Base-by-base conservation (phyloP, 2,888 invertebrate genomes). In the Choristoneura rosaceana region DNA sequence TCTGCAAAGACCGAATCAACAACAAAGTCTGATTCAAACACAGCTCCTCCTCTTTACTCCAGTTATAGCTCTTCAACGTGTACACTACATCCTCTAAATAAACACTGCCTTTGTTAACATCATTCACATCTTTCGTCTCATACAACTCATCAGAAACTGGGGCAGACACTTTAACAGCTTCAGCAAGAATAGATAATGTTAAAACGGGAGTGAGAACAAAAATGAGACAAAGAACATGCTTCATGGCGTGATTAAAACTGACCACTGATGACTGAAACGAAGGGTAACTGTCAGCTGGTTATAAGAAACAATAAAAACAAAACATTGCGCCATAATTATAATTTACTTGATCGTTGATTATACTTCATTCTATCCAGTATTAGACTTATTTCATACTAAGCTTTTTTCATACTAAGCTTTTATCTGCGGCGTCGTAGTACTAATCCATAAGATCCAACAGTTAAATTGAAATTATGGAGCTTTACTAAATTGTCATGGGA, bases 1-100 rank as follows among this genome's bases (percentile, higher is more conserved):
- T 95, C 77, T 93, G 91, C 76, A 95, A 82, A 62, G 85, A 85
- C 5, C 83, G 79, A 12, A 94, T 81, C 80, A 93, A 75, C n/a
- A 78, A 75, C 41, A 90, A 76, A 1, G 92, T 92, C 45, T 89
- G 84, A 43, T 89, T 82, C 74, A 92, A 76, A 70, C 94, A 94
- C 0, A 87, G 86, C 12, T 85, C 76, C 64, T 93, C 92, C 2
- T 87, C 87, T 0, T 71, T 75, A 3, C 84, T 87, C 93, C 93
- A 94, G 74, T 90, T 86, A 70, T 89, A 90, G 76, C 81, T 87
- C 65, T 85, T 88, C 73, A 94, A 77, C 2, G 87, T 81, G 76
- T 84, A 90, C 73, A 92, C 73, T 52, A 94, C 91, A 79, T 93
- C 92, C 38, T 93, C 93, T 38, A 34, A 34, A 34, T 34, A 34